phyloP scores from a whole-genome alignment of 2,888 invertebrate species.

The Drosophila helvetica region DNA sequence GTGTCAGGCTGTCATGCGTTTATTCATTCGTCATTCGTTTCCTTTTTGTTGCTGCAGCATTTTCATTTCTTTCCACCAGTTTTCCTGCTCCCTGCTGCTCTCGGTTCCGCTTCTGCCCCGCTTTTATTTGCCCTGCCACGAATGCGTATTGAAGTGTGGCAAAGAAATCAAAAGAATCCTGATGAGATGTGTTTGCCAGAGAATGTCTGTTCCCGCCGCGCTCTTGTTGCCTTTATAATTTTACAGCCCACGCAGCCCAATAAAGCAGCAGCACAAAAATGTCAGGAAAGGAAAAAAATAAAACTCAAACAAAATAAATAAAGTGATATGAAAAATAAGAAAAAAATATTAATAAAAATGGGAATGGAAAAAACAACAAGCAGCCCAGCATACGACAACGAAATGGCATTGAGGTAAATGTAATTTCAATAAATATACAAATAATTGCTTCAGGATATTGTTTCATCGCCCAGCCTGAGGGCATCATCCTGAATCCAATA shows the following conservation, averaged over 20 bases:
- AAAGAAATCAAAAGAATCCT: conserved; percentile 72
- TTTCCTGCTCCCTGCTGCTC: conserved; percentile 14
- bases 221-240: conserved; percentile 37
- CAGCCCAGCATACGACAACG: neutral
- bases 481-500: neutral
- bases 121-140: conserved; percentile 46
- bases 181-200: conserved; percentile 61
- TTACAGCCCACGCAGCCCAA: conserved; percentile 31
- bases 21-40: conserved; percentile 74
- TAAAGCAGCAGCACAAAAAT: conserved; percentile 18
- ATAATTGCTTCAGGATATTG: conserved; percentile 44
- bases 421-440: conserved; percentile 54
- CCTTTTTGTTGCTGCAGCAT: conserved; percentile 55
- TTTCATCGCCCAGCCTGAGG: conserved; percentile 10
- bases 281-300: conserved; percentile 23
- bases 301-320: conserved; percentile 32
- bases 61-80: conserved; percentile 45
- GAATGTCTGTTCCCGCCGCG: conserved; percentile 40
- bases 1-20: conserved; percentile 71
- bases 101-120: conserved; percentile 17
- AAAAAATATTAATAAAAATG: conserved; percentile 8
- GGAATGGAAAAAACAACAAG: conserved; percentile 11
- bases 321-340: conserved; percentile 38
- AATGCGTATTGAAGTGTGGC: conserved; percentile 69
- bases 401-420: conserved; percentile 38